Base-by-base conservation (phyloP, 2,113 vertebrate species). In the Python bivittatus region DNA sequence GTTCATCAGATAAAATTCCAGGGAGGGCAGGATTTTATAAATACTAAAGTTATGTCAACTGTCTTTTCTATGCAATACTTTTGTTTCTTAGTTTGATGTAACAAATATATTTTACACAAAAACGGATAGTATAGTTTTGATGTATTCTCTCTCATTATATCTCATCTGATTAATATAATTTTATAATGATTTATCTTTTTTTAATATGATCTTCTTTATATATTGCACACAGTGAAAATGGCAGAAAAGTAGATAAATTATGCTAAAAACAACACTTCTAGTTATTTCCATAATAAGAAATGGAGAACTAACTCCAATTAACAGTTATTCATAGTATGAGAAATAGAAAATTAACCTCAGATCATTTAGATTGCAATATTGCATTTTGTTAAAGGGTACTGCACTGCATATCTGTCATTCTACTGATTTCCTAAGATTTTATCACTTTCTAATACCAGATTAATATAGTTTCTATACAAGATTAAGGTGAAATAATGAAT, bases 221-320 rank as follows among this genome's bases (percentile, higher is more conserved):
- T 0, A 86, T 84, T 92, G 91, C 92, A 86, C 17, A 8, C 38
- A 93, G 27, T 87, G n/a, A 58, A 72, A 64, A 38, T 57, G 58
- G 27, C 48, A 94, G 92, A 87, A n/a, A 64, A 84, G 58, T 53
- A 68, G 84, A 93, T 85, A 95, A 93, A n/a, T n/a, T 60, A 60
- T 86, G 79, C 72, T 94, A 96, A 95, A 95, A 90, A 90, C 87
- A 91, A 86, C 85, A 95, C 79, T 91, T 96, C 60, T 93, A 58
- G 5, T 89, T 91, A 93, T 22, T 92, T 95, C 93, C 83, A 84
- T 89, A 92, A 3, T 64, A 10, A 64, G 61, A 64, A 64, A 61
- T 25, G 29, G 61, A 64, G 61, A 64, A 64, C 90, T 93, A 93
- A 85, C 44, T 53, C 52, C 52, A 86, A 33, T 53, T 29, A 27